Evolutionary conservation across 2,888 invertebrate species (phyloP), one percentile per base, ranked within the genome.

Genomic region (Nemurella pictetii): DNA sequence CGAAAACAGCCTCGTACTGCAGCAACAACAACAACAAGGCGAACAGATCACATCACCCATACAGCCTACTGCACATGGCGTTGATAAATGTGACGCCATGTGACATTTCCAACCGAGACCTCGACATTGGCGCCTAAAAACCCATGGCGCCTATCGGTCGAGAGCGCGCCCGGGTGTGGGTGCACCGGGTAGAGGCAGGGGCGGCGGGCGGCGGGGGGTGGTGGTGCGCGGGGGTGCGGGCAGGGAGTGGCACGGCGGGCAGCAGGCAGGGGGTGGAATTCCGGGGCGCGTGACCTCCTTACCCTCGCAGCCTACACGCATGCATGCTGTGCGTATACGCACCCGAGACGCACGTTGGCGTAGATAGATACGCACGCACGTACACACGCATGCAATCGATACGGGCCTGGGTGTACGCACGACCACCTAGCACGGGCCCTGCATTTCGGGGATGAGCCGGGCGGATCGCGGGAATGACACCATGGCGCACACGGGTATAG

Each of bases 201-300:
- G 55, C 55, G 55, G 55, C n/a, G 75, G 75, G 28, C 12, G 30
- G 2, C 30, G 30, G 20, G 78, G 28, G 29, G 28, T 7, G 30
- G 26, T 0, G 78, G 77, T 26, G 27, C 25, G 27, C 26, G 77
- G 77, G 20, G 25, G 77, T 2, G 25, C 73, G 73, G 73, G 78
- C n/a, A 29, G 78, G 78, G 78, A 78, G 78, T 78, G 78, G 78
- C 78, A 78, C 55, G 3, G 55, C 9, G 55, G 1, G 55, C 1
- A 2, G 55, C 1, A 2, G 55, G 55, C 15, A 55, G n/a, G 55
- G 78, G 75, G 75, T 78, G 78, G 78, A 78, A 78, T 78, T 78
- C 78, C 78, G 78, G 55, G 78, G 77, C 78, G 78, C 78, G 78
- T 78, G 78, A 78, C 78, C 78, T 30, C 28, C 4, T 78, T 30